These are phyloP conservation scores for Diarsia mendica DNA, from an alignment of 2,888 invertebrate species.

Conservation along the genomic window DNA sequence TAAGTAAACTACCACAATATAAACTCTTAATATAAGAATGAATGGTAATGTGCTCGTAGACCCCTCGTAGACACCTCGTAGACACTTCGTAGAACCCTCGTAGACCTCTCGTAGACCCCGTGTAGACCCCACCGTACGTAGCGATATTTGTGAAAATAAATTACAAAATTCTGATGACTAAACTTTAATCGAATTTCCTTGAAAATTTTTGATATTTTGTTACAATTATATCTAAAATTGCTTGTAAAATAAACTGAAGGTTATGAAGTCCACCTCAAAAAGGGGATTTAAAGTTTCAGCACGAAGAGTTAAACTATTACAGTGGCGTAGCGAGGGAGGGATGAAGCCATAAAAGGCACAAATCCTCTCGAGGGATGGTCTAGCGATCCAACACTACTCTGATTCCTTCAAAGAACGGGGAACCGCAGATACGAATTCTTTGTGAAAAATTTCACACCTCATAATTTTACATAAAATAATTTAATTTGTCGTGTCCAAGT, in stretches of 20 bases:
- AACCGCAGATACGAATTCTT: slow-evolving; percentile 1
- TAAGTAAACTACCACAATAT: not conserved
- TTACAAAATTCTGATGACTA: not conserved
- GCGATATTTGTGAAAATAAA: not conserved
- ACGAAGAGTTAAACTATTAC: slow-evolving; percentile 24
- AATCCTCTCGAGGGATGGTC: slow-evolving; percentile 36
- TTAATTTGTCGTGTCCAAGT: not conserved
- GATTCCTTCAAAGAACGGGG: slow-evolving; percentile 33
- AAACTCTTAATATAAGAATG: not conserved
- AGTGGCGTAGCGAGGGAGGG: slow-evolving; percentile 19
- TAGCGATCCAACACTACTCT: slow-evolving; percentile 32
- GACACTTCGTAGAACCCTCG: not conserved
- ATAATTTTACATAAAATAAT: not conserved
- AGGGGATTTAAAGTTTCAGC: slow-evolving; percentile 20
- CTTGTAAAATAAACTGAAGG: not conserved
- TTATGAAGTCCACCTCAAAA: slow-evolving; percentile 11
- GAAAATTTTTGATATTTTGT: too few species aligned
- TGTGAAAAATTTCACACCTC: not conserved
- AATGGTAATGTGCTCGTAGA: not conserved
- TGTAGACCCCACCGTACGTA: too few species aligned
- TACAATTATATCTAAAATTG: not conserved
- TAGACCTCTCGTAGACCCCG: not conserved
- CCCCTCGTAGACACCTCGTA: not conserved
- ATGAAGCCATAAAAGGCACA: slow-evolving; percentile 48
- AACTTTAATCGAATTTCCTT: not conserved